Base-by-base conservation (phyloP, 64 coral and sea anemone species). In the Dendrophyllia cribrosa region DNA sequence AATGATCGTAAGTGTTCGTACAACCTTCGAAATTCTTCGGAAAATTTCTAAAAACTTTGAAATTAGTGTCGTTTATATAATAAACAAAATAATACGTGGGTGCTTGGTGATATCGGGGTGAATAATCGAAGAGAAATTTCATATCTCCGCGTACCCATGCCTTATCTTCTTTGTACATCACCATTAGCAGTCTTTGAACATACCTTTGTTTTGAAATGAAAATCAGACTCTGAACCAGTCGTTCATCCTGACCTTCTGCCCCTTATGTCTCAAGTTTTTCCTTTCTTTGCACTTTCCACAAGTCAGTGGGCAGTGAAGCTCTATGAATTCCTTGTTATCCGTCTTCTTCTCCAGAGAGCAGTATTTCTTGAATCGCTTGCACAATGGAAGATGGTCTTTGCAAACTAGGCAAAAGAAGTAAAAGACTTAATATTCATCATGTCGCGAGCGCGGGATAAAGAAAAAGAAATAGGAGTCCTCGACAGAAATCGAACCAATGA, bases 141-240 rank as follows among this genome's bases (percentile, higher is more conserved):
- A 34, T 34, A 0, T 34, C 34, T 2, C 34, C 34, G 34, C 34
- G 0, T 34, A 34, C 34, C 34, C 34, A 34, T 34, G 34, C 2
- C 0, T 34, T 34, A 34, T 2, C 34, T 34, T 34, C 34, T 34
- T 34, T 34, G 34, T 34, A 34, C 34, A 34, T 34, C 0, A 34
- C 34, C 34, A 34, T 34, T 34, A 34, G 34, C 34, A 34, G 34
- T 34, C 34, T 34, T 34, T 34, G 34, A 34, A 34, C 34, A 34
- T 34, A 34, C 34, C 34, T 34, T 34, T 34, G 34, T 34, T 34
- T 34, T 19, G 16, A 46, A 44, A 73, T 14, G 15, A 51, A 45
- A 48, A 4, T 75, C 34, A 75, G 48, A 75, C 47, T 75, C 72
- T 75, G 43, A 49, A 45, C 80, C 80, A 84, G 46, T 84, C 80